Evolutionary conservation across 2,797 vertebrate genomes (phyloP).

Genomic region (Gobio occitaniae): DNA sequence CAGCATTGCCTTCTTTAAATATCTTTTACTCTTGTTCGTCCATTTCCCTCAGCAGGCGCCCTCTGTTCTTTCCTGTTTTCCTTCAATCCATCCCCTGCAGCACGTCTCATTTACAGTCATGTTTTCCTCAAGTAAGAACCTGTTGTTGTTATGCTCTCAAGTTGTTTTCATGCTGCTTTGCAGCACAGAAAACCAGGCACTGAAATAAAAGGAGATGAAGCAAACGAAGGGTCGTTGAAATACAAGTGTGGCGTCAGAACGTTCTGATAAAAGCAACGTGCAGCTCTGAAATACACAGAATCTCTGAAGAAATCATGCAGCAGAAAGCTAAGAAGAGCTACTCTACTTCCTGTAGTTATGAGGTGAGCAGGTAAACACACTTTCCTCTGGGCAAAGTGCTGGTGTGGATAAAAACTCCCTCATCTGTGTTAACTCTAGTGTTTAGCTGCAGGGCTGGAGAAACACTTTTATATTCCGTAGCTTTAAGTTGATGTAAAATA

Average conservation of each 20-base stretch:
- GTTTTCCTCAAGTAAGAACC: conserved; percentile 46
- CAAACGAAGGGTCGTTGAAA: neutral
- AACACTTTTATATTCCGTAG: neutral
- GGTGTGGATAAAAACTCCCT: conserved; percentile 19
- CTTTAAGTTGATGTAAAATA: neutral
- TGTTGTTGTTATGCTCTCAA: conserved; percentile 42
- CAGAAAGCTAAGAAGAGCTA: conserved; percentile 17
- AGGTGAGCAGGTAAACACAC: conserved; percentile 19
- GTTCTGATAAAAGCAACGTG: conserved; percentile 21
- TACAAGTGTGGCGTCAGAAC: conserved; percentile 1
- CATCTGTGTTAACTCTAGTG: neutral
- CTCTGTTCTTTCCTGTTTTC: conserved; percentile 60
- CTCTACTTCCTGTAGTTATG: conserved; percentile 15
- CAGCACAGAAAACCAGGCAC: neutral
- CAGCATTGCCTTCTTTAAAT: conserved; percentile 45
- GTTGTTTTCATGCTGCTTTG: conserved; percentile 40
- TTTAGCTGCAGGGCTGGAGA: conserved; percentile 23
- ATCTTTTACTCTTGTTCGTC: conserved; percentile 40
- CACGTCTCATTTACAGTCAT: conserved; percentile 30
- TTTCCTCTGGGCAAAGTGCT: conserved; percentile 19
- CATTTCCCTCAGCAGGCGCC: conserved; percentile 35
- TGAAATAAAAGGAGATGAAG: conserved; percentile 5
- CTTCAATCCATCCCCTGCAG: conserved; percentile 46
- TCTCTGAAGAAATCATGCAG: neutral
- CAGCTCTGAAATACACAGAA: neutral